These are phyloP conservation scores for Spinibarbus caldwelli DNA, from an alignment of 2,797 vertebrate genomes.

Conservation along the genomic window DNA sequence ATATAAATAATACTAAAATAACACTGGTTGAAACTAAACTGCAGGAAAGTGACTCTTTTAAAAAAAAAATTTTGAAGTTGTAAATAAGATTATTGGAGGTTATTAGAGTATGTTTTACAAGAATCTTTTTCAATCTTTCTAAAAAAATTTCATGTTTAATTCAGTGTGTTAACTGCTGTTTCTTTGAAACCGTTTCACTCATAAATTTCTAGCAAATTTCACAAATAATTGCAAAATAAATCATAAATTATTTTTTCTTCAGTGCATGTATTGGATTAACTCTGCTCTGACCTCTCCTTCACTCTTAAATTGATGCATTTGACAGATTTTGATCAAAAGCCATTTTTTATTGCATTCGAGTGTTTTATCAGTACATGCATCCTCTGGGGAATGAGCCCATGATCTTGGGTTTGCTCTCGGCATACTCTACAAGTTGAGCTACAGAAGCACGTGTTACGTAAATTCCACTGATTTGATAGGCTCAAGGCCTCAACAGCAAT, in stretches of 20 bases:
- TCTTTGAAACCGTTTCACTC: background rate
- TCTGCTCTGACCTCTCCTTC: background rate
- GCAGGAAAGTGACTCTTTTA: background rate
- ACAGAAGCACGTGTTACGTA: background rate
- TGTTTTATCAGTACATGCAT: background rate
- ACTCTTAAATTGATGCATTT: background rate
- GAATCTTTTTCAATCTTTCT: background rate
- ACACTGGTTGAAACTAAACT: background rate
- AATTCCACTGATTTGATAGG: background rate
- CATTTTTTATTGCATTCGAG: background rate
- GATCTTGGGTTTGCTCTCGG: background rate
- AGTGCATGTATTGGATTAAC: background rate
- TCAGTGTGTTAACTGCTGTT: background rate
- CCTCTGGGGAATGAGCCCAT: background rate
- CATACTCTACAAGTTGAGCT: background rate
- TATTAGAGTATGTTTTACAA: background rate
- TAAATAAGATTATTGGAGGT: too few relatives aligned
- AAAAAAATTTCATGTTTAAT: background rate
- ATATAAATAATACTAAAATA: background rate
- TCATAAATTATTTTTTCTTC: background rate
- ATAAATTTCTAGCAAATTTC: background rate
- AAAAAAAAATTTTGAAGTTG: too few relatives aligned
- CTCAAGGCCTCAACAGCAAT: background rate
- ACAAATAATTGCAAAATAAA: background rate
- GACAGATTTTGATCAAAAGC: background rate